Evolutionary conservation across 2,888 invertebrate genomes (phyloP), one percentile per base, ranked within the genome.

Genomic region (Machimus atricapillus): DNA sequence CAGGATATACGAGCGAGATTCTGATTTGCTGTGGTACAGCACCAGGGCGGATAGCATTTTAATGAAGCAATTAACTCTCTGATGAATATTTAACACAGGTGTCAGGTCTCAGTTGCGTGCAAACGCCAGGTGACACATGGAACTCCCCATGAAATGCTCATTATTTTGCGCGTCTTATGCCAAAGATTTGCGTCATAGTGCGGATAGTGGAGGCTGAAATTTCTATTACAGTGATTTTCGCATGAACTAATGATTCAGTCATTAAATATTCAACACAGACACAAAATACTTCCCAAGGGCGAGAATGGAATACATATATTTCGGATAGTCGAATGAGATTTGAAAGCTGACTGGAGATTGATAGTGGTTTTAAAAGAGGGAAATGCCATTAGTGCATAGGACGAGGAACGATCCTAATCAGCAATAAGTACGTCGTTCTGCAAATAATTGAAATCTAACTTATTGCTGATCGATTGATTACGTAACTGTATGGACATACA

Each of bases 61-160:
- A 76, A 76, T 76, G 76, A 76, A 76, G 37, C 76, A 76, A 76
- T 76, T 76, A 76, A 76, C 76, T 37, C 76, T 76, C 37, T 66
- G 40, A 19, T 76, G 76, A 76, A 76, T 76, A 76, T 76, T 76
- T 76, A 66, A 66, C 27, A 27, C 66, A 66, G 66, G 27, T 66
- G 66, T 66, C 66, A 66, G 9, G 66, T 12, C 66, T 27, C 27
- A 66, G 12, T 66, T 66, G 66, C 66, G 27, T 66, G 27, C 27
- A 66, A 9, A 66, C n/a, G 19, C 66, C 23, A 66, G 27, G 66
- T 66, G 66, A 23, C 66, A 66, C 66, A 66, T 23, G 66, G 66
- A 19, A 27, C 23, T 12, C 66, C n/a, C 66, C 27, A 23, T 27
- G 12, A 23, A 66, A 27, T 66, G 23, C 66, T 66, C 66, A 66